Evolutionary conservation across 2,888 invertebrate species (phyloP).

Genomic region (Lasius platythorax): DNA sequence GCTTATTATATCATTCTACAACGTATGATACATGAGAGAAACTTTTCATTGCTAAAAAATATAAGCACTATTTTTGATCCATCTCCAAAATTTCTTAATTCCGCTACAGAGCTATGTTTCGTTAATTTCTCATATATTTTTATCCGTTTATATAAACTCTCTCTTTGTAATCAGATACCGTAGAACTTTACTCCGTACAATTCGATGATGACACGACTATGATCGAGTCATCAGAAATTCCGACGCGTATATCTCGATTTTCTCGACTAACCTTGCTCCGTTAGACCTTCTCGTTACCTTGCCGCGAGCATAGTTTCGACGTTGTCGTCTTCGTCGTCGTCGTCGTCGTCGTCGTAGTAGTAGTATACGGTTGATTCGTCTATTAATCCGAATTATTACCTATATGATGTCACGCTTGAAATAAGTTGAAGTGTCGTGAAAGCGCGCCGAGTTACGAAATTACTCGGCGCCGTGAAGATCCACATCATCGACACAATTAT

Average conservation of each 20-base stretch:
- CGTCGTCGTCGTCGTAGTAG: constrained; percentile 38
- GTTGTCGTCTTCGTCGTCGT: constrained; percentile 62
- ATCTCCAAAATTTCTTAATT: background rate
- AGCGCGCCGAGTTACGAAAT: constrained; percentile 80
- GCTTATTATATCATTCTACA: background rate
- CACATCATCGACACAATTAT: constrained; percentile 45
- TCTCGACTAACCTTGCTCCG: constrained; percentile 51
- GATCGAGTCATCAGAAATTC: constrained; percentile 38
- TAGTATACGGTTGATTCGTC: constrained; percentile 73
- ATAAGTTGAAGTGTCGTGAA: constrained; percentile 77
- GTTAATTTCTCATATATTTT: background rate
- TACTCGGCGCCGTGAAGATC: constrained; percentile 54
- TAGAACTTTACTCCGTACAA: constrained; percentile 15
- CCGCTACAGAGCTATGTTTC: background rate
- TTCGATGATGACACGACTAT: constrained; percentile 29
- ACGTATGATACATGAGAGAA: background rate
- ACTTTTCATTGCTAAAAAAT: background rate
- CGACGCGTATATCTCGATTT: constrained; percentile 41
- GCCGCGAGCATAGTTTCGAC: constrained; percentile 76
- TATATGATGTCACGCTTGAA: constrained; percentile 81
- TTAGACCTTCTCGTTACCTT: constrained; percentile 78
- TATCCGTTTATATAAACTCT: constrained; percentile 14
- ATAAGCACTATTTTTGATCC: background rate
- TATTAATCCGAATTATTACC: constrained; percentile 71
- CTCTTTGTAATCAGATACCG: constrained; percentile 5